Conservation (phyloP, 2,797 vertebrate genomes). For the Xenentodon cancila region DNA sequence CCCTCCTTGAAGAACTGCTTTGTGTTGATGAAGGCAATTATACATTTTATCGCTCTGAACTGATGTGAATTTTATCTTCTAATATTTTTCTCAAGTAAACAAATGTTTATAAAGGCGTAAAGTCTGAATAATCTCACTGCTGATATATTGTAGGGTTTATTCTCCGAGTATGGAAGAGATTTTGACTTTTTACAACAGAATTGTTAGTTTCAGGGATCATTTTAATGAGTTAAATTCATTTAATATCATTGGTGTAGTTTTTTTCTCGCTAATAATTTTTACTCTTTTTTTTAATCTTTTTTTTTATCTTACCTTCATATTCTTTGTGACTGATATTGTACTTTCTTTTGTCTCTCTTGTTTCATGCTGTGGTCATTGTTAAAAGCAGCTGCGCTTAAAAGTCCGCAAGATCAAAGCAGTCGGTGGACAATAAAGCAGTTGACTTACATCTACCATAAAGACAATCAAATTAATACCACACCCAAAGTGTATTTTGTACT, state of each 20-base stretch:
- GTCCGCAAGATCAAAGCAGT: conserved; percentile 30
- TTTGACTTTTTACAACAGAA: conserved; percentile 30
- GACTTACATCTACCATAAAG: conserved; percentile 23
- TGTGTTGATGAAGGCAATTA: conserved; percentile 24
- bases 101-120: conserved; percentile 47
- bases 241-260: conserved; percentile 13
- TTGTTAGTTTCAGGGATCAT: conserved; percentile 40
- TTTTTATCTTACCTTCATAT: conserved; percentile 9
- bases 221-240: conserved; percentile 27
- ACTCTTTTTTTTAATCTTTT: neutral
- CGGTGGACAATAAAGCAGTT: conserved; percentile 28
- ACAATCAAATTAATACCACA: conserved; percentile 53
- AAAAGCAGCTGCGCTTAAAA: conserved; percentile 37
- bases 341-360: conserved; percentile 20
- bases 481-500: conserved; percentile 50
- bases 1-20: neutral
- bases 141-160: conserved; percentile 33
- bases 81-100: conserved; percentile 7
- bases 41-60: conserved; percentile 49
- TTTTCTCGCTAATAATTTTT: conserved; percentile 19
- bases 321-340: conserved; percentile 19
- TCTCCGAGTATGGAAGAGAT: conserved; percentile 1
- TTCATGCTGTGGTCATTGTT: conserved; percentile 6
- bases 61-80: conserved; percentile 27
- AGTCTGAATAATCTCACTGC: conserved; percentile 49